phyloP scores from a whole-genome alignment of 2,888 invertebrate genomes.

The Allygus modestus region DNA sequence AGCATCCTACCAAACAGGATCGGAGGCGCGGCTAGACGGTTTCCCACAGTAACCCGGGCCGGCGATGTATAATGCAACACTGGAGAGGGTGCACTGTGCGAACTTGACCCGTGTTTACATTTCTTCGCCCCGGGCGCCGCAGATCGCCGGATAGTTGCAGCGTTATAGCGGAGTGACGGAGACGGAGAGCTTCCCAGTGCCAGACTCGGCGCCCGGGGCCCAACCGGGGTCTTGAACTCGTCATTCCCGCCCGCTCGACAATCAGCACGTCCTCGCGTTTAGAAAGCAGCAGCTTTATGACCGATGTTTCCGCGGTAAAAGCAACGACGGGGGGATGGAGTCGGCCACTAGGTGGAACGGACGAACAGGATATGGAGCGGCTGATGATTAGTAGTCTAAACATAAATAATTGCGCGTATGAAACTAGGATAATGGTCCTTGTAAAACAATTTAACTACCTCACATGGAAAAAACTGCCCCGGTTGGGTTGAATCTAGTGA shows the following conservation, averaged over 20 bases:
- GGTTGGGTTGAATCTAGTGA: too few species aligned
- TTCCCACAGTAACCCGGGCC: neutral
- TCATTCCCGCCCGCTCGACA: neutral
- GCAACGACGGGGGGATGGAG: too few species aligned
- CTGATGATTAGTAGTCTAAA: too few species aligned
- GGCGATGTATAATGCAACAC: neutral
- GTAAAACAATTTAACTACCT: too few species aligned
- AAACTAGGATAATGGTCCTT: too few species aligned
- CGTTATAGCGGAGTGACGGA: too few species aligned
- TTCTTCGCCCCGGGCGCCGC: conserved; percentile 14
- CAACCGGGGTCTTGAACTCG: neutral
- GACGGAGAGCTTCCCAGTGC: too few species aligned
- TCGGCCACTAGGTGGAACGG: too few species aligned
- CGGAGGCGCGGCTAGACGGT: neutral
- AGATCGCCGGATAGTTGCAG: too few species aligned
- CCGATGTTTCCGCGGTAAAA: neutral
- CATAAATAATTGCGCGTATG: too few species aligned
- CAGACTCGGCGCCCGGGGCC: neutral
- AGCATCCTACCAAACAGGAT: neutral
- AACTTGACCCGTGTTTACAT: conserved; percentile 41
- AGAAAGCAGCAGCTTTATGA: neutral
- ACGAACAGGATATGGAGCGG: too few species aligned
- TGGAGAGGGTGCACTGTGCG: neutral
- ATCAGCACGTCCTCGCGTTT: neutral
- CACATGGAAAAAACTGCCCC: too few species aligned